These are phyloP conservation scores for Zophobas morio DNA, from an alignment of 1,140 invertebrate genomes.

Conservation along the genomic window DNA sequence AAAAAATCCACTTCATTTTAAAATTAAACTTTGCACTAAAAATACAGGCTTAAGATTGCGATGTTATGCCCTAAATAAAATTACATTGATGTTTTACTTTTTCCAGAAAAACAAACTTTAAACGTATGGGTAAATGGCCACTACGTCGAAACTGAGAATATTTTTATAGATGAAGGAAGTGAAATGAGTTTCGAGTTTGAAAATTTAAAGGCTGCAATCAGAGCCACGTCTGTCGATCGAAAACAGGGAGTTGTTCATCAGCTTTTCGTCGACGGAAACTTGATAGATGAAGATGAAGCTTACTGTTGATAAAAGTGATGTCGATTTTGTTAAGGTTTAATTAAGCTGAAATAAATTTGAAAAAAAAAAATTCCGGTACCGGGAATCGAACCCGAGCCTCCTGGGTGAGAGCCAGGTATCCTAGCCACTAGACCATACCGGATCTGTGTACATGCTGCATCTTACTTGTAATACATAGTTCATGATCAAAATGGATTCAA, in stretches of 20 bases:
- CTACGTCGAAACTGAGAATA: constrained; percentile 78
- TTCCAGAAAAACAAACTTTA: constrained; percentile 82
- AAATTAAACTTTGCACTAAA: not conserved
- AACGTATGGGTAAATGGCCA: constrained; percentile 85
- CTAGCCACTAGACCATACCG: constrained; percentile 64
- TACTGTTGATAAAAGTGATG: constrained; percentile 36
- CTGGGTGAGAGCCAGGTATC: constrained; percentile 64
- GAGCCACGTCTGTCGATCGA: constrained; percentile 72
- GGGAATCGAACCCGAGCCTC: constrained; percentile 64
- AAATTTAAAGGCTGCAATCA: constrained; percentile 70
- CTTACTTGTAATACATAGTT: too few species aligned
- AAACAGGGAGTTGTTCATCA: constrained; percentile 71
- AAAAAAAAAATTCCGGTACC: constrained; percentile 59
- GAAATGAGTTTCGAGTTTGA: constrained; percentile 80
- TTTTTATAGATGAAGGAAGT: constrained; percentile 87
- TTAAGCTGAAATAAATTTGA: not conserved
- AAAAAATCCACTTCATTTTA: not conserved
- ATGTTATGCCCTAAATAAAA: too few species aligned
- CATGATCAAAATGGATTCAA: too few species aligned
- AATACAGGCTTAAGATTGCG: not conserved
- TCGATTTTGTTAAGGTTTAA: not conserved
- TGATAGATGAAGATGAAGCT: constrained; percentile 61
- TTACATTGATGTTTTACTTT: constrained; percentile 52
- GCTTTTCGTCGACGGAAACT: constrained; percentile 68
- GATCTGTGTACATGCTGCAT: constrained; percentile 10